Conservation (phyloP, 2,797 vertebrate genomes). For the Micromesistius poutassou region DNA sequence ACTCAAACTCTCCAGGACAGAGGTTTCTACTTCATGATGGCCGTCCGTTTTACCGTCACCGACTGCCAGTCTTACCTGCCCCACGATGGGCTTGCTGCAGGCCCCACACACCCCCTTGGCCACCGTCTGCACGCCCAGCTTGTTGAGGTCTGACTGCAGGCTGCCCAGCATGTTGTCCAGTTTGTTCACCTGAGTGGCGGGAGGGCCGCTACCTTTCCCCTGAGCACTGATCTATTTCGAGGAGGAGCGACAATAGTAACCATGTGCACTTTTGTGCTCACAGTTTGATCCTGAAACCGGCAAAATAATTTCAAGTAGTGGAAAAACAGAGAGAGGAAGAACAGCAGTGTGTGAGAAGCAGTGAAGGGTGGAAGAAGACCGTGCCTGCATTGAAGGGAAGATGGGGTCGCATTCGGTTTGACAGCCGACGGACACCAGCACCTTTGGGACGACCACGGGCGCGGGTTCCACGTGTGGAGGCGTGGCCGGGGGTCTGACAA, state of each 20-base stretch:
- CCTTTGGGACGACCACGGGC: constrained; percentile 56
- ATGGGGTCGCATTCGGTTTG: constrained; percentile 84
- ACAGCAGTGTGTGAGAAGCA: constrained; percentile 28
- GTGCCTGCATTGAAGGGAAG: constrained; percentile 82
- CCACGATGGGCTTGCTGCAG: constrained; percentile 94
- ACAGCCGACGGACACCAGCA: constrained; percentile 84
- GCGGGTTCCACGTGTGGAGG: constrained; percentile 58
- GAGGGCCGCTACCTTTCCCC: constrained; percentile 77
- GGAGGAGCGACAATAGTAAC: neutral
- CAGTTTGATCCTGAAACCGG: neutral
- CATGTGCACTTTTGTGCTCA: neutral
- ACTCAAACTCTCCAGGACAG: neutral
- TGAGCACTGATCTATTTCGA: constrained; percentile 85
- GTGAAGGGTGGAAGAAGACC: constrained; percentile 40
- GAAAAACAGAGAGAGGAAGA: neutral
- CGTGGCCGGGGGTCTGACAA: constrained; percentile 43
- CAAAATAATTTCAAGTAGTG: neutral
- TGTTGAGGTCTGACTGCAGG: constrained; percentile 93
- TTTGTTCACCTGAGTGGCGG: constrained; percentile 89
- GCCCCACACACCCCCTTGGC: constrained; percentile 97
- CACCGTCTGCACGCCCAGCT: constrained; percentile 89
- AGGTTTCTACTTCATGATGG: neutral
- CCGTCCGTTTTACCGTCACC: neutral
- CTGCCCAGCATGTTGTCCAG: constrained; percentile 96
- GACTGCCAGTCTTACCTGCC: constrained; percentile 77